Evolutionary conservation across 2,113 vertebrate species (phyloP), one percentile per base, ranked within the genome.

Genomic region (Aramus guarauna): DNA sequence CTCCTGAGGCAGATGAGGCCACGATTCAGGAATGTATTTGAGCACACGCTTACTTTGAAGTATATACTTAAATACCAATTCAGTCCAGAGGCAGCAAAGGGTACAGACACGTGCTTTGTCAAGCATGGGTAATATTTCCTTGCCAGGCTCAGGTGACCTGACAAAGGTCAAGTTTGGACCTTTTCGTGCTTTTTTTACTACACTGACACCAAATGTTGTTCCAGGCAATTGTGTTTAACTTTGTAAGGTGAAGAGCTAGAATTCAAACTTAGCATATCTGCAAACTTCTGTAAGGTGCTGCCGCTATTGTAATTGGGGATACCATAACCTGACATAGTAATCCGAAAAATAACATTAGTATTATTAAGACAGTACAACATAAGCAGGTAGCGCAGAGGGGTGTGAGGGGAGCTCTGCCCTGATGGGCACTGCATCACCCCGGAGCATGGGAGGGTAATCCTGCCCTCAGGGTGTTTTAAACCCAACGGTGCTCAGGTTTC

Each of bases 331-430:
- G 36, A 52, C 21, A 66, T 0, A 47, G 17, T 15, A n/a, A 76
- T 14, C 36, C 58, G 59, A 41, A 73, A 77, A 74, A 32, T 7
- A 60, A 20, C 6, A 30, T 26, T 2, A 69, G 6, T 32, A 15
- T 21, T 60, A 27, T 26, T 16, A 52, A 34, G 32, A 23, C 12
- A 16, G 1, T 6, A 12, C 11, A 69, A 29, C 0, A 2, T 15
- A 10, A 4, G 4, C 7, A 0, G 1, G 39, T 30, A 48, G n/a
- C 26, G 6, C 0, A 0, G 27, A 24, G 8, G 30, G 32, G 26
- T 24, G 15, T 15, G 26, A 37, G 19, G 19, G 48, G 53, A 43
- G 55, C 74, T 18, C 58, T 52, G 50, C 72, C 58, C 20, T 2
- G 30, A 12, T 52, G 39, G 21, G 66, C 29, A 16, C 18, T 16